A percentile compares a stretch with the other conserved stretches of the same genome.
Evolutionary conservation across 2,888 invertebrate species (phyloP).

Genomic region (Drosophila picticornis): DNA sequence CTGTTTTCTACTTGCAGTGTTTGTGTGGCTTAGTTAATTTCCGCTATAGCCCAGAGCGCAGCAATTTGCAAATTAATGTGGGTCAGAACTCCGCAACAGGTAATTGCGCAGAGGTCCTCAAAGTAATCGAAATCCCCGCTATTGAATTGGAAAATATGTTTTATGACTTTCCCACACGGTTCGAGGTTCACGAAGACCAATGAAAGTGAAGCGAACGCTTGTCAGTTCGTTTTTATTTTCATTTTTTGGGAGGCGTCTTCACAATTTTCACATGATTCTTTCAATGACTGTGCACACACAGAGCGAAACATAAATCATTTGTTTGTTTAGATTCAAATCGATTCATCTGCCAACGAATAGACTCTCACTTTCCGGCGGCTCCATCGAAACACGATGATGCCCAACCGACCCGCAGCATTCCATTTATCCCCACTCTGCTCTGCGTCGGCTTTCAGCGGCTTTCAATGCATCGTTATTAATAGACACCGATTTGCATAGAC

Average conservation of each 20-base stretch:
- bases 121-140: constrained; percentile 38
- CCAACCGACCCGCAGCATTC: constrained; percentile 66
- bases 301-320: constrained; percentile 60
- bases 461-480: constrained; percentile 57
- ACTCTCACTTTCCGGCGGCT: constrained; percentile 64
- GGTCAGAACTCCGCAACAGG: constrained; percentile 60
- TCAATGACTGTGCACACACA: constrained; percentile 41
- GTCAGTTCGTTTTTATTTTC: constrained; percentile 23
- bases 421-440: constrained; percentile 15
- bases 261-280: constrained; percentile 63
- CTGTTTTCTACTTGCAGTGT: constrained; percentile 26
- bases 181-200: constrained; percentile 24
- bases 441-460: constrained; percentile 42
- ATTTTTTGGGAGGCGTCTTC: constrained; percentile 23
- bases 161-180: constrained; percentile 60
- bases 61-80: constrained; percentile 69
- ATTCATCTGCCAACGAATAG: constrained; percentile 46
- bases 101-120: constrained; percentile 50
- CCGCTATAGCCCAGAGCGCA: constrained; percentile 63
- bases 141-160: constrained; percentile 14
- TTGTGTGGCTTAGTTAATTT: constrained; percentile 61
- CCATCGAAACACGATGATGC: constrained; percentile 17
- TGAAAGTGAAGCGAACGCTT: constrained; percentile 62
- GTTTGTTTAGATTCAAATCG: constrained; percentile 62
- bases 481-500: constrained; percentile 42